phyloP scores from a whole-genome alignment of 2,888 invertebrate species.

The Lasioglossum leucozonium region DNA sequence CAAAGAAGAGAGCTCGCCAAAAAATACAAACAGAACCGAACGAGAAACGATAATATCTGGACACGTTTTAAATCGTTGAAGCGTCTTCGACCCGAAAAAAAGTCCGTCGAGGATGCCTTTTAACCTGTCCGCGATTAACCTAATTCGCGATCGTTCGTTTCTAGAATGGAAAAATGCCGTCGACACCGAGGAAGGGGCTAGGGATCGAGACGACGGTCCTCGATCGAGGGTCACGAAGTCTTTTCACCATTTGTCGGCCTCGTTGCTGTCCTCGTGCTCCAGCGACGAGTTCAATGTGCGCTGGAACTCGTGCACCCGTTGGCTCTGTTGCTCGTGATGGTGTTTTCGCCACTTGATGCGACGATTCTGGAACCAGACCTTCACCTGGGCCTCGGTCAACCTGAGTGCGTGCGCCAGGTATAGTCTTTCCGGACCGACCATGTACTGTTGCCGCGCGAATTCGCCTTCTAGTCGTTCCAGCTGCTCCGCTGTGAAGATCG shows the following conservation, averaged over 20 bases:
- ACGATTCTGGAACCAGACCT: slow-evolving; percentile 90
- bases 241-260: slow-evolving; percentile 83
- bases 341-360: slow-evolving; percentile 98
- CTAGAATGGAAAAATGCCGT: slow-evolving; percentile 37
- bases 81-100: not conserved
- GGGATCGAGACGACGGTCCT: slow-evolving; percentile 40
- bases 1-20: not conserved
- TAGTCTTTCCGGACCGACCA: slow-evolving; percentile 97
- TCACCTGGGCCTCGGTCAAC: slow-evolving; percentile 95
- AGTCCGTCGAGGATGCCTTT: not conserved
- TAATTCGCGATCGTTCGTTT: slow-evolving; percentile 26
- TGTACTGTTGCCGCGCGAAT: slow-evolving; percentile 98
- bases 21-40: not conserved
- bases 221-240: slow-evolving; percentile 39
- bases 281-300: slow-evolving; percentile 80
- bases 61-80: not conserved
- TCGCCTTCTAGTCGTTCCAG: slow-evolving; percentile 96
- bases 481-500: slow-evolving; percentile 98
- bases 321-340: slow-evolving; percentile 96
- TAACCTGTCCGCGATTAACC: not conserved
- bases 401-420: slow-evolving; percentile 95
- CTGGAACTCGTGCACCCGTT: slow-evolving; percentile 88
- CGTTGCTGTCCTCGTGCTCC: slow-evolving; percentile 85
- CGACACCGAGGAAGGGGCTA: slow-evolving; percentile 30
- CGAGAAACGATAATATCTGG: not conserved